A percentile compares a stretch with the other conserved stretches of the same genome.
These are phyloP conservation scores for Listrodromus nycthemerus DNA, from an alignment of 2,888 invertebrate genomes.

Conservation along the genomic window DNA sequence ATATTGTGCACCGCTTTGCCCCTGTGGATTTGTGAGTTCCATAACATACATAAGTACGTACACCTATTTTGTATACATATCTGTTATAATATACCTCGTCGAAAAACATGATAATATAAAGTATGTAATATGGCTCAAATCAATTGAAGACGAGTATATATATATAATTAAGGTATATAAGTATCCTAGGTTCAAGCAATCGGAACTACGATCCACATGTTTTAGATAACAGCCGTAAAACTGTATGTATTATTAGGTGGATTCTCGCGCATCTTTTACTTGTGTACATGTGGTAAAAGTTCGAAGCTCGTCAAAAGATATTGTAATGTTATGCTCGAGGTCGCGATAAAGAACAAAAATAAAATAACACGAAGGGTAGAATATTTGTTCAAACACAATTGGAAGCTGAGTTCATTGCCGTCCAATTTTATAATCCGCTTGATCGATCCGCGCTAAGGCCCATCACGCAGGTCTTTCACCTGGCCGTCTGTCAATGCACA, in stretches of 20 bases:
- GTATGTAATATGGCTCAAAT: constrained; percentile 42
- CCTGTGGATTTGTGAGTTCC: constrained; percentile 17
- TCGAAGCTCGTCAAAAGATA: constrained; percentile 14
- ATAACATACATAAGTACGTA: constrained; percentile 36
- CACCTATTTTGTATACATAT: constrained; percentile 32
- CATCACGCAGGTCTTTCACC: background rate
- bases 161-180: constrained; percentile 18
- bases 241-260: constrained; percentile 10
- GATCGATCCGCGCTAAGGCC: background rate
- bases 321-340: constrained; percentile 6
- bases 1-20: constrained; percentile 27
- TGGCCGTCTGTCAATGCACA: background rate
- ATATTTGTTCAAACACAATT: constrained; percentile 1
- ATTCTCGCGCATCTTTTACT: constrained; percentile 31
- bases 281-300: constrained; percentile 39
- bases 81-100: constrained; percentile 30
- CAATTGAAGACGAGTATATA: constrained; percentile 40
- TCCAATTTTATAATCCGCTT: background rate
- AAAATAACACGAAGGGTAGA: constrained; percentile 10
- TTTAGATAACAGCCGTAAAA: constrained; percentile 21
- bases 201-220: constrained; percentile 15
- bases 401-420: constrained; percentile 8
- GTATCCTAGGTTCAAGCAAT: constrained; percentile 40
- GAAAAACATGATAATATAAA: constrained; percentile 38
- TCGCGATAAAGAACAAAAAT: constrained; percentile 5